Base-by-base conservation (phyloP, 2,113 vertebrate genomes). In the Eonycteris spelaea region DNA sequence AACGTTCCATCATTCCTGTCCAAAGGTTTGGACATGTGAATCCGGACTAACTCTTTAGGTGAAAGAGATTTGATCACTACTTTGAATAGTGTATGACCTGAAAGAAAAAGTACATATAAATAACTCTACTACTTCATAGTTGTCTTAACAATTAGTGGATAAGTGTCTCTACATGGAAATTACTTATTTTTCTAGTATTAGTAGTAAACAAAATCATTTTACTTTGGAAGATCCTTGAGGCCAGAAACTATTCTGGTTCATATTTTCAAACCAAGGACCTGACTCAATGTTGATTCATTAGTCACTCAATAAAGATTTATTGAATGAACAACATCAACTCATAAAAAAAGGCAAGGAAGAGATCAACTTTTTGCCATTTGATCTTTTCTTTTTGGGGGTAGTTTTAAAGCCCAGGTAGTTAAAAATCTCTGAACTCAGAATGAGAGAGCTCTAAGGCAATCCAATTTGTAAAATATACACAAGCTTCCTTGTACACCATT, bases 1-100 rank as follows among this genome's bases (percentile, higher is more conserved):
- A 99, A 99, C 22, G 99, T 99, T 9, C 99, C 99, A 78, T 99
- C 99, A 0, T 98, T 99, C 83, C 99, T 98, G 95, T 99, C 99
- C 98, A 99, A 96, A 53, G 99, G 99, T 0, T 97, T 97, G 16
- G 99, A 98, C 0, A 98, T 98, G 30, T 99, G 99, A 97, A 99
- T 98, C 24, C 99, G 99, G 88, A 99, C 71, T 86, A 97, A 94
- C 95, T 99, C 99, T 95, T 98, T 98, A 40, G 96, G 89, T 45
- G 99, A 98, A 94, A 99, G 98, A 6, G 99, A 97, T 96, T 97
- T 98, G 89, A 99, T 99, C 96, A 97, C 95, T 83, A 99, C 99
- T 98, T 98, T 99, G 96, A 99, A 99, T 0, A 98, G 94, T 77
- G 98, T 98, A 97, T 96, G 98, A 95, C 99, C 99, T 99, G 91